Evolutionary conservation across 2,888 invertebrate genomes (phyloP), one percentile per base, ranked within the genome.

Genomic region (Erebia ligea): DNA sequence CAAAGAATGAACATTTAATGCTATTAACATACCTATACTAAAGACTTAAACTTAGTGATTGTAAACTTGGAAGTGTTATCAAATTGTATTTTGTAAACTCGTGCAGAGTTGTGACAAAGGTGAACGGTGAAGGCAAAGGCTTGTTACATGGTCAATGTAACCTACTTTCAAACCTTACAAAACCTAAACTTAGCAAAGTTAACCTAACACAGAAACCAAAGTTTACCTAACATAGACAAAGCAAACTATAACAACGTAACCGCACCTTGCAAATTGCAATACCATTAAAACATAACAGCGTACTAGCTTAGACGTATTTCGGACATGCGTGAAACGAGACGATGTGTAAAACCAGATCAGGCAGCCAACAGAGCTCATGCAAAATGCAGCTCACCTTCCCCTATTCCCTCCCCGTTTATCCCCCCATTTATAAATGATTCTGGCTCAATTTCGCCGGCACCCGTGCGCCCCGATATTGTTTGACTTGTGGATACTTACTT

Each of bases 391-490:
- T 76, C 82, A 82, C 85, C 85, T 83, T 83, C 84, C 84, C 79
- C 80, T 76, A 73, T 80, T 74, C 71, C 82, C 59, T 80, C 84
- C 79, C 78, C 78, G 76, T 72, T 77, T 75, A 74, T 79, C 80
- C 82, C 85, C 85, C 86, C 83, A 83, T 88, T 89, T 89, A 91
- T 91, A 91, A 92, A 91, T 91, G 91, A 91, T 91, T 90, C 90
- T 76, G 83, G 84, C 86, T 88, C 90, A 89, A 91, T 91, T 89
- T 89, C 87, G 78, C 82, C 82, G 81, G 78, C 82, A 79, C 82
- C 79, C 83, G 79, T 83, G 81, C 81, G 71, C 75, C 76, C 80
- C 81, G 79, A 88, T 86, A 88, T 87, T 90, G 86, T 90, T 92
- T 90, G 87, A 88, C 85, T 89, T 86, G 85, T 87, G 83, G 79